Conservation (phyloP, 2,797 vertebrate species). For the Cuniculus paca region DNA sequence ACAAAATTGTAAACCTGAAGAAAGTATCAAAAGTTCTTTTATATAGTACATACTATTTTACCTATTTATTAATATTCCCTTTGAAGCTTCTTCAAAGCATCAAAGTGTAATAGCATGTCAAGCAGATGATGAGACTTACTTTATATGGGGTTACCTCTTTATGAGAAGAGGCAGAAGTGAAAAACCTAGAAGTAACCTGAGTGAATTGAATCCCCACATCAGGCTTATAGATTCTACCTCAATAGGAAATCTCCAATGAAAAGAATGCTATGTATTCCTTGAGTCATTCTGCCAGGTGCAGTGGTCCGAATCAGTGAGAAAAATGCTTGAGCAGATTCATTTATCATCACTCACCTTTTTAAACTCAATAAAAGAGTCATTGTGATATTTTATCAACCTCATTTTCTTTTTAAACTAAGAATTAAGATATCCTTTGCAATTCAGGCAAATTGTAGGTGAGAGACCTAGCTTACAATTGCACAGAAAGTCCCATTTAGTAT, state of each 20-base stretch:
- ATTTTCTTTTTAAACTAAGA: slow-evolving; percentile 70
- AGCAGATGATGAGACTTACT: not conserved
- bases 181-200: not conserved
- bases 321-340: slow-evolving; percentile 53
- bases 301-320: slow-evolving; percentile 39
- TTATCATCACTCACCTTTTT: slow-evolving; percentile 63
- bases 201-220: not conserved
- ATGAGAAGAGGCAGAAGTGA: not conserved
- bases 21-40: not conserved
- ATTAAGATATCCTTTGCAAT: slow-evolving; percentile 74
- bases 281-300: not conserved
- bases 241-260: slow-evolving; percentile 12
- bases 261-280: not conserved
- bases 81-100: not conserved
- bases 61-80: not conserved
- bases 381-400: slow-evolving; percentile 61
- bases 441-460: slow-evolving; percentile 61
- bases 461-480: slow-evolving; percentile 61
- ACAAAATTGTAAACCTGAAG: not conserved
- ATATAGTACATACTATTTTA: not conserved
- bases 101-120: not conserved
- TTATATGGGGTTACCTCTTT: not conserved
- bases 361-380: slow-evolving; percentile 69
- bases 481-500: slow-evolving; percentile 63
- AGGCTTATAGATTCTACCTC: not conserved